Evolutionary conservation across 30 jellyfish, hydroid and myxozoan species (phyloP), one percentile per base, ranked within the genome.

Genomic region (Aurelia sp.): DNA sequence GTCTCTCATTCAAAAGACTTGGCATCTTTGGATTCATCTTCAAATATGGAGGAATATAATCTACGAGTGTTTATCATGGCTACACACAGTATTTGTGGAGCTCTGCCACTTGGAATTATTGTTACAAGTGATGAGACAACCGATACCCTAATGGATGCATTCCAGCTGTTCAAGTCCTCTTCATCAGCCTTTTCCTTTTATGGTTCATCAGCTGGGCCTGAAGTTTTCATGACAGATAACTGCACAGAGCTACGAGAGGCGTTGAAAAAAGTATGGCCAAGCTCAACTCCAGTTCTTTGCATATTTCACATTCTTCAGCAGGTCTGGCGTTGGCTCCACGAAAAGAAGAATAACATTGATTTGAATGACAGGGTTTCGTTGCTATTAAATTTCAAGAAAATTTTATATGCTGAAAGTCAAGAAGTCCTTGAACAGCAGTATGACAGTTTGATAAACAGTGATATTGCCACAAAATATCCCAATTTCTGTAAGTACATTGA

Each of bases 241-340:
- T 0, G 47, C 47, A 6, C 19, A 21, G 72, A 60, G 8, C 63
- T 59, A 77, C 17, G 65, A 30, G 86, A 27, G 16, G 90, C 90
- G 17, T 65, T 78, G 17, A 27, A 41, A 4, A 27, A 19, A 63
- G 44, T 41, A 58, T 78, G 90, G 90, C 90, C 90, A 59, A 11
- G 21, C 18, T 65, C 90, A 12, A 78, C 27, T 11, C 48, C 63
- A 65, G 69, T 78, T 1, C 44, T 78, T 13, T 63, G 90, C 35
- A 33, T 78, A 15, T 78, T 59, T 41, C 90, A 78, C 61, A 20
- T 78, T 1, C 58, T 78, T 68, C 87, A 78, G 30, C 87, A 60
- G 31, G 87, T 78, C 35, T 78, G 90, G 90, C 22, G 87, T 21
- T 78, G 90, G 90, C 86, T 78, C 41, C 48, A 58, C 19, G 90